These are phyloP conservation scores for Dicerorhinus sumatrensis DNA, from an alignment of 2,113 vertebrate genomes.

Conservation along the genomic window DNA sequence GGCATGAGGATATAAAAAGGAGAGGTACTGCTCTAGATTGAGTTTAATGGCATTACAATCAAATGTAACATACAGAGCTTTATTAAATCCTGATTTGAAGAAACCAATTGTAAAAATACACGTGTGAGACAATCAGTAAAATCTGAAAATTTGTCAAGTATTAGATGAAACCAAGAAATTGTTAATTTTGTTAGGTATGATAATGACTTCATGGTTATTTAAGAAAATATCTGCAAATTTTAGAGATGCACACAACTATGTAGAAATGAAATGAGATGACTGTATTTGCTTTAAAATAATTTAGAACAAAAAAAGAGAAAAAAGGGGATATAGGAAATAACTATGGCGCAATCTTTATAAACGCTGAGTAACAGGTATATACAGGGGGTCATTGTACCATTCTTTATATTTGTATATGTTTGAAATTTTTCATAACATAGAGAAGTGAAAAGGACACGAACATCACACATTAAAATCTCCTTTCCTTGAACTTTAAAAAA, in stretches of 20 bases:
- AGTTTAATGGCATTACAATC: background rate
- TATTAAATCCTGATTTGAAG: background rate
- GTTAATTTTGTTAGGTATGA: background rate
- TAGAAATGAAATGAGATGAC: background rate
- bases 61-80: background rate
- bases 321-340: background rate
- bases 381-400: background rate
- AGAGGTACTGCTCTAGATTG: background rate
- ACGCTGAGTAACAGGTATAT: background rate
- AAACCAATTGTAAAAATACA: slow-evolving; percentile 4
- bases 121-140: slow-evolving; percentile 38
- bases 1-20: background rate
- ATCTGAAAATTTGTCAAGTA: background rate
- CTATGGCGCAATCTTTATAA: background rate
- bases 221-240: slow-evolving; percentile 13
- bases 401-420: background rate
- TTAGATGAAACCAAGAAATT: slow-evolving; percentile 2
- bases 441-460: slow-evolving; percentile 51
- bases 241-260: background rate
- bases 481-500: background rate
- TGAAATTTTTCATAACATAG: slow-evolving; percentile 24
- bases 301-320: background rate
- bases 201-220: slow-evolving; percentile 8
- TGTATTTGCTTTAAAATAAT: slow-evolving; percentile 44
- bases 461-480: slow-evolving; percentile 9